These are phyloP conservation scores for Garrulus glandarius DNA, from an alignment of 2,797 vertebrate genomes.

Conservation along the genomic window DNA sequence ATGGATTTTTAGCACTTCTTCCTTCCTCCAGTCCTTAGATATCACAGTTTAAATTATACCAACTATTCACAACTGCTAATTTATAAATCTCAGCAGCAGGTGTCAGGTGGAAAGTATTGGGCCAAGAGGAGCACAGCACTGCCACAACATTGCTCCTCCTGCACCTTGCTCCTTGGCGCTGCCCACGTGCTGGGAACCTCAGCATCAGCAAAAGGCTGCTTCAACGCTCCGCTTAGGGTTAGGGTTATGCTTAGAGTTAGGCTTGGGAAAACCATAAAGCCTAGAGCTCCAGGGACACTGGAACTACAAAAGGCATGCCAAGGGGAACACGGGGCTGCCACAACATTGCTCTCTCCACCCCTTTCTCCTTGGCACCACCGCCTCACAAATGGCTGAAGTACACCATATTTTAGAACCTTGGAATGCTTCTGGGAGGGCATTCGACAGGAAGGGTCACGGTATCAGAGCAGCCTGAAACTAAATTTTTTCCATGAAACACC, in stretches of 20 bases:
- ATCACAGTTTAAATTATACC: not conserved
- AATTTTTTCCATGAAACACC: not conserved
- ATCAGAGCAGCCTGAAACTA: not conserved
- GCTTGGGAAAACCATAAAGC: not conserved
- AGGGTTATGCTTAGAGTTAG: not conserved
- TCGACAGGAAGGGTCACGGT: not conserved
- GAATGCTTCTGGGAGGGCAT: not conserved
- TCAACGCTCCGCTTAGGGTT: not conserved
- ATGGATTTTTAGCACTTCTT: not conserved
- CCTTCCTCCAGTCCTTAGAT: not conserved
- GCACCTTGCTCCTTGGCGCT: not conserved
- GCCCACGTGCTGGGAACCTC: not conserved
- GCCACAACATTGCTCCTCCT: not conserved
- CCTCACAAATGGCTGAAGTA: not conserved
- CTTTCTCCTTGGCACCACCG: not conserved
- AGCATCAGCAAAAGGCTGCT: not conserved
- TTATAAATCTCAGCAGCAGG: not conserved
- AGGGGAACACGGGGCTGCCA: not conserved
- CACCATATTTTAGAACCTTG: not conserved
- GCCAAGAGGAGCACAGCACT: fast-evolving
- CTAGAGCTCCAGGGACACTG: not conserved
- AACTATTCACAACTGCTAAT: not conserved
- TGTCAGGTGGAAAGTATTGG: not conserved
- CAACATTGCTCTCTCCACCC: not conserved
- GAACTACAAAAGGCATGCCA: not conserved